Base-by-base conservation (phyloP, 2,797 vertebrate genomes). In the Sarcoramphus papa region DNA sequence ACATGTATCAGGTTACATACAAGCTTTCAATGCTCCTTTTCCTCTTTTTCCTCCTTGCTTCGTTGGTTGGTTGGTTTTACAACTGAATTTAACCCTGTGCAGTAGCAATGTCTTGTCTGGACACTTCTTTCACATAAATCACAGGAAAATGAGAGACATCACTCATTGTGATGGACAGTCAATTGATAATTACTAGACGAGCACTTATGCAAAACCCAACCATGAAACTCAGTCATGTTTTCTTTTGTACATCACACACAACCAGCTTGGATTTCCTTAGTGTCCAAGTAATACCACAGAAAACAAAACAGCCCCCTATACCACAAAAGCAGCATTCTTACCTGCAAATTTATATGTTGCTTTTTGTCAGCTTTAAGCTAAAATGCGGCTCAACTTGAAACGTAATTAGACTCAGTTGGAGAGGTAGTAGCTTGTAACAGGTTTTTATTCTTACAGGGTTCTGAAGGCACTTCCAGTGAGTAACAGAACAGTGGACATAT, bases 361-460 rank as follows among this genome's bases (percentile, higher is more conserved):
- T 78, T 82, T 87, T 56, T 1, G 2, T 37, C 73, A 92, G 48
- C 37, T 91, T 60, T 57, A 79, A 8, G 12, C 22, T 82, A 79
- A 93, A 64, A 62, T 27, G 35, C 57, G 81, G 59, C 43, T 92
- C 47, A 73, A 50, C 57, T 80, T 0, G 0, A 91, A 88, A 63
- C 31, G 77, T 80, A 89, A 94, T 94, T 90, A 95, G 84, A 96
- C 74, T 96, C 75, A 54, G 3, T 33, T 72, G 84, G 54, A 95
- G 85, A 95, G 62, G 76, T 21, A 80, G 62, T 67, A 85, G 76
- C 62, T 93, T 90, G 35, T 65, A 92, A 93, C 14, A 93, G 22
- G 45, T 70, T 88, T 97, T 97, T 96, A 93, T 88, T 96, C 70
- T 95, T 93, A 92, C 57, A 90, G 47, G 37, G 35, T 92, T 94